A percentile compares a stretch with the other conserved stretches of the same genome.
These are phyloP conservation scores for Tetraodon nigroviridis DNA, from an alignment of 2,113 vertebrate species.

Conservation along the genomic window DNA sequence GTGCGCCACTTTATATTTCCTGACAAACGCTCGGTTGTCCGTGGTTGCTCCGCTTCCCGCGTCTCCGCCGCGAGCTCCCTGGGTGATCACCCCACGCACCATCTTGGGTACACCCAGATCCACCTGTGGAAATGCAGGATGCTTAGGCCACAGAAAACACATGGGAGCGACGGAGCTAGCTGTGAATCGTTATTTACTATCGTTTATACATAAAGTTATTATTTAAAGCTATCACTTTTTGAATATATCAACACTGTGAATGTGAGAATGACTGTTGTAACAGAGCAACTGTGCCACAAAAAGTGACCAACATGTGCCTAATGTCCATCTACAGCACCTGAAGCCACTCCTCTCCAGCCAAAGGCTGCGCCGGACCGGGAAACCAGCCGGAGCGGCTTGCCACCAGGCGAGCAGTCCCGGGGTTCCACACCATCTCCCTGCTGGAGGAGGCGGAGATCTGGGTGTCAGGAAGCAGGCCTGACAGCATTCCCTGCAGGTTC, in stretches of 20 bases:
- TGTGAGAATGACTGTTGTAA: neutral
- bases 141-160: neutral
- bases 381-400: slow-evolving; percentile 96
- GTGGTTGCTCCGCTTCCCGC: slow-evolving; percentile 66
- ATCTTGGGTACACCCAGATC: slow-evolving; percentile 83
- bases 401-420: slow-evolving; percentile 84
- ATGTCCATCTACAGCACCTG: slow-evolving; percentile 61
- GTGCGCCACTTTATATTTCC: slow-evolving; percentile 91
- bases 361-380: slow-evolving; percentile 79
- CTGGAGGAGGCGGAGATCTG: slow-evolving; percentile 92
- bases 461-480: slow-evolving; percentile 86
- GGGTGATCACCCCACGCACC: slow-evolving; percentile 87
- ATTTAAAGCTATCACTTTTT: neutral
- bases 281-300: neutral
- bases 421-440: slow-evolving; percentile 86
- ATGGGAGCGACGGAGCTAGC: no score
- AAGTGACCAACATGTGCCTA: neutral
- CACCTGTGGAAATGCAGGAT: slow-evolving; percentile 59
- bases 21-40: slow-evolving; percentile 89
- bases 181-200: no score
- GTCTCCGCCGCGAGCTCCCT: slow-evolving; percentile 89
- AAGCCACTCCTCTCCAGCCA: slow-evolving; percentile 92
- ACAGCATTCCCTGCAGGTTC: slow-evolving; percentile 91
- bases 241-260: neutral
- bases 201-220: neutral